phyloP scores from a whole-genome alignment of 2,113 vertebrate genomes.

The Thalassoma bifasciatum region DNA sequence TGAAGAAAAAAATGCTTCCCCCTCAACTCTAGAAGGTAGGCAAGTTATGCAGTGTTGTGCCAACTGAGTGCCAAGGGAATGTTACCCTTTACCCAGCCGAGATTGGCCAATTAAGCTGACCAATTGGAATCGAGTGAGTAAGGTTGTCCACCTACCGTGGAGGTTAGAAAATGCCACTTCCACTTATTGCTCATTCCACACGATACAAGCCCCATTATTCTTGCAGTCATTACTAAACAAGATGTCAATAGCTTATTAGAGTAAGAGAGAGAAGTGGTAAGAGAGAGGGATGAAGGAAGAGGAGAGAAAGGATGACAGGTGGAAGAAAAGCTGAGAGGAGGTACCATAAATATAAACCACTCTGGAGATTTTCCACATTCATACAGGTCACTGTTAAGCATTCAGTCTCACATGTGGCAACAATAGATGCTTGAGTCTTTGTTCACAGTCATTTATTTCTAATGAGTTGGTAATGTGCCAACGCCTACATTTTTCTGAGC shows the following conservation, averaged over 20 bases:
- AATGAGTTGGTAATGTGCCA: conserved; percentile 55
- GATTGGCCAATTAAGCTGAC: conserved; percentile 61
- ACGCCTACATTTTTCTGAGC: conserved; percentile 22
- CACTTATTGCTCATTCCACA: conserved; percentile 65
- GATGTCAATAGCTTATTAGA: conserved; percentile 75
- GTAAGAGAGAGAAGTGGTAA: conserved; percentile 13
- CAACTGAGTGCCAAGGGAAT: conserved; percentile 20
- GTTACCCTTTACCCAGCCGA: conserved; percentile 35
- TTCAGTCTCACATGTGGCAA: conserved; percentile 19
- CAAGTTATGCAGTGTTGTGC: neutral
- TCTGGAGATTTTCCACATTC: neutral
- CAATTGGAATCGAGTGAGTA: conserved; percentile 50
- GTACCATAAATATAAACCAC: neutral
- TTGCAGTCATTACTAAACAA: conserved; percentile 75
- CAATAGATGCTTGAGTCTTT: conserved; percentile 26
- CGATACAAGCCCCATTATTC: conserved; percentile 66
- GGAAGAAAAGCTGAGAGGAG: conserved; percentile 4
- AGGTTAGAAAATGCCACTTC: conserved; percentile 63
- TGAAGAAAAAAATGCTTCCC: conserved; percentile 15
- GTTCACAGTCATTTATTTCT: conserved; percentile 29
- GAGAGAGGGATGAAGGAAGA: conserved; percentile 21
- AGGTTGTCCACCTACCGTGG: conserved; percentile 49
- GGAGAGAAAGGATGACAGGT: neutral
- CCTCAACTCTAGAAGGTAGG: conserved; percentile 41
- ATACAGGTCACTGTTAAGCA: conserved; percentile 14